Evolutionary conservation across 2,888 invertebrate species (phyloP), one percentile per base, ranked within the genome.

Genomic region (Orgyia antiqua): DNA sequence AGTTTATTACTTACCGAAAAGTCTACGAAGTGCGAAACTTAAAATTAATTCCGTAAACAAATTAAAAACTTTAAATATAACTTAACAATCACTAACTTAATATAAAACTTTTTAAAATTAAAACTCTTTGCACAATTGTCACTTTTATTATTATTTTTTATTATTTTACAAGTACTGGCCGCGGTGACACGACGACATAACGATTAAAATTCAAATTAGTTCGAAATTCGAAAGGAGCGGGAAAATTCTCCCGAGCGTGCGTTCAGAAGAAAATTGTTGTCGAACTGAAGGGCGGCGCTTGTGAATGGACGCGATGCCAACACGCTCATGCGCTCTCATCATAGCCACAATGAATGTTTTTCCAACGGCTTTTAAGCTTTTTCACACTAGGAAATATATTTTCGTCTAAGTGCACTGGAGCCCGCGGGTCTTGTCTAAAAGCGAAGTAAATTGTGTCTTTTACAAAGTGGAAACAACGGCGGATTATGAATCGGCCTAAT

Each of bases 271-370:
- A 57, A 62, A 63, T 72, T 77, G 67, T 70, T 73, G 71, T 42
- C 62, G 63, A 61, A 82, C 82, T 83, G 80, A 67, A 76, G 72
- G 64, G 67, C 56, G 72, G 56, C 58, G 60, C 57, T 59, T 49
- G 60, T 77, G 69, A 77, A 76, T 76, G 76, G 59, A 63, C 50
- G 55, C 39, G 47, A 42, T 49, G 47, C 43, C 46, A 56, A 45
- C 38, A 55, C 72, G 72, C 58, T 71, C 79, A 79, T 82, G 83
- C 76, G 76, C 75, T 51, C 50, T 64, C 40, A 32, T 39, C 35
- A 40, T 39, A 39, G 33, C 50, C 58, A 57, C 44, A 63, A 52
- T 49, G 51, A 59, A 67, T 55, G 48, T 57, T 62, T 60, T 56
- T 56, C 51, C 45, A 58, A 53, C 55, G 53, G 59, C 62, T 55